These are phyloP conservation scores for Tenthredo scrophulariae DNA, from an alignment of 2,888 invertebrate species.

Conservation along the genomic window DNA sequence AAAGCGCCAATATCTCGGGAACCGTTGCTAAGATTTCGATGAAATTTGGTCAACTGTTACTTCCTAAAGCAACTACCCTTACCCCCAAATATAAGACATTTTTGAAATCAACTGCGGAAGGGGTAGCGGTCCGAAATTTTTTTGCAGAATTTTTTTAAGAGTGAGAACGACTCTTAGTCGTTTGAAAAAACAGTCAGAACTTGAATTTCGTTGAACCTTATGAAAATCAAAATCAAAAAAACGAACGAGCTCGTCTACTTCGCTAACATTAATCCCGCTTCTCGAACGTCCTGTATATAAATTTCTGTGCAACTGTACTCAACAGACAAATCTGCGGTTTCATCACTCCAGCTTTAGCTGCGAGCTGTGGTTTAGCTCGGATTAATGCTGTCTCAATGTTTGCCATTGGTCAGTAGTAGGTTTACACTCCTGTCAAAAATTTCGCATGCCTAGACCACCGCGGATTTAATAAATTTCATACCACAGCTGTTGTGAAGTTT, in stretches of 20 bases:
- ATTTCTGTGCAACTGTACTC: neutral
- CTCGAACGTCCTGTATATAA: neutral
- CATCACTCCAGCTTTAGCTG: slow-evolving; percentile 16
- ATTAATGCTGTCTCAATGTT: slow-evolving; percentile 9
- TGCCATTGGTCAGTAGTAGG: slow-evolving; percentile 18
- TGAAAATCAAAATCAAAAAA: neutral
- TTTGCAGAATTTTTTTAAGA: too few relatives aligned
- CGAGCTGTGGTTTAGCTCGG: neutral
- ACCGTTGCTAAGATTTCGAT: neutral
- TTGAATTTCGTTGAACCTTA: neutral
- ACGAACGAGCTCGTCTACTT: neutral
- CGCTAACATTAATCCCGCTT: neutral
- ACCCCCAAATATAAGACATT: too few relatives aligned
- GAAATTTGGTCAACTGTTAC: too few relatives aligned
- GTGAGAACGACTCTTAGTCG: too few relatives aligned
- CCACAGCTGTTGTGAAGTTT: neutral
- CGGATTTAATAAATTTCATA: neutral
- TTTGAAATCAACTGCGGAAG: too few relatives aligned
- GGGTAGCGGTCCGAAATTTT: too few relatives aligned
- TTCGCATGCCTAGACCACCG: neutral
- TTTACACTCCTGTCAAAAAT: neutral
- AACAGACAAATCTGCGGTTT: slow-evolving; percentile 32
- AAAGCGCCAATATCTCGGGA: too few relatives aligned
- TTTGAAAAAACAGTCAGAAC: neutral
- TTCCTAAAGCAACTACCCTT: neutral